Percentiles rank a stretch among this genome's conserved stretches.
phyloP scores from a whole-genome alignment of 2,113 vertebrate species.

The Callaeas wilsoni region DNA sequence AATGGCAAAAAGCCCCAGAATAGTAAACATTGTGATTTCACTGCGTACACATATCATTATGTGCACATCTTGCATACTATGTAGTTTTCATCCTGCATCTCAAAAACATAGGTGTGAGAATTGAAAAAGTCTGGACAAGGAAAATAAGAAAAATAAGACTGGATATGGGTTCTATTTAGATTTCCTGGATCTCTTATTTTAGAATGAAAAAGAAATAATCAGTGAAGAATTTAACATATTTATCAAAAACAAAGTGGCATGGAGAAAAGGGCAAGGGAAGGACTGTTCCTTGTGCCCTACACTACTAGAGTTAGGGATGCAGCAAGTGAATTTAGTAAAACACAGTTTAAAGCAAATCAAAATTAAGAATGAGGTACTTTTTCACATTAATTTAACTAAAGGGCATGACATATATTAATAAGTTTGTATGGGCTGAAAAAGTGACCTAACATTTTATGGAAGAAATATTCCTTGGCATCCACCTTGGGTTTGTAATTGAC shows the following conservation, averaged over 20 bases:
- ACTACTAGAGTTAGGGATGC: not conserved
- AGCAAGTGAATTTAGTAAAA: not conserved
- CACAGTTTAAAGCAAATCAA: not conserved
- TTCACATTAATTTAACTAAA: not conserved
- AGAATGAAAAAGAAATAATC: not conserved
- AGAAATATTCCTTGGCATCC: not conserved
- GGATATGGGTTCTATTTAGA: not conserved
- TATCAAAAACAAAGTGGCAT: not conserved
- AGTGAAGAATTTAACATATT: not conserved
- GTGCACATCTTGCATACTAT: not conserved
- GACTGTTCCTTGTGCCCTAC: not conserved
- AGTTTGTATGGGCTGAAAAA: not conserved
- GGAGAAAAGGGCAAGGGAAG: not conserved
- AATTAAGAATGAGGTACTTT: not conserved
- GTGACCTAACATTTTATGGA: not conserved
- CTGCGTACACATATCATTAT: not conserved
- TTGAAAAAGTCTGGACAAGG: not conserved
- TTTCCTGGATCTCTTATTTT: not conserved
- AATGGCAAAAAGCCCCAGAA: fast-evolving
- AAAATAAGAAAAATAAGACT: not conserved
- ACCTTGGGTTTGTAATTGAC: not conserved
- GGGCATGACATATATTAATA: not conserved
- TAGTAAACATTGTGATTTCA: not conserved
- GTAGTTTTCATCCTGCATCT: not conserved
- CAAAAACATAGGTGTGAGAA: not conserved